Base-by-base conservation (phyloP, 2,888 invertebrate genomes). In the Lamproptera curius region DNA sequence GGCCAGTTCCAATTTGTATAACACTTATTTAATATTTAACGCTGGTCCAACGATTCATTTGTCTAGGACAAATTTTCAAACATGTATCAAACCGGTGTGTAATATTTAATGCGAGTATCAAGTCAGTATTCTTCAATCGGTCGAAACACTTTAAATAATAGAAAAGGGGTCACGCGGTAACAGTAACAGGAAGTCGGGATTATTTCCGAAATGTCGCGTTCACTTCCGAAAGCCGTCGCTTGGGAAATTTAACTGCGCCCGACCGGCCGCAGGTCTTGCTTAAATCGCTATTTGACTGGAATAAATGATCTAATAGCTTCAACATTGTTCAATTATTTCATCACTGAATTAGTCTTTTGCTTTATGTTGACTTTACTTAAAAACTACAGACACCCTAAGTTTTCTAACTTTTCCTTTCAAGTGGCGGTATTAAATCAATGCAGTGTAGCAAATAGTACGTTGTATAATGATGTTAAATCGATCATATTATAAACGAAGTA, bases 181-280 rank as follows among this genome's bases (percentile, higher is more conserved):
- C 47, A 37, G 45, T 31, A 15, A 49, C 40, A 33, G 47, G 50
- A 42, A 52, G 46, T 51, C 33, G 33, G 50, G 50, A 51, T 52
- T 63, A 66, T 63, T 59, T 57, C 62, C 59, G 58, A 55, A 64
- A 65, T 67, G 73, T 70, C 73, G 69, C 64, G 61, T 65, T 58
- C 58, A 60, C 63, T 73, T 70, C 57, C 59, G 62, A 57, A 60
- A 63, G 56, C 63, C 59, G 67, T 59, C 67, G 61, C 60, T 56
- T 53, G 59, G 61, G 60, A 56, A 57, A 62, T 57, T 44, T 59
- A 52, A 56, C 54, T 53, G 57, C 46, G 41, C n/a, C 41, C 49
- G 50, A 42, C 47, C 42, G 38, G 48, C 51, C 48, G 46, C 35
- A 17, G 17, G 34, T 43, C 43, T 35, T 40, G 43, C 16, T 43